Evolutionary conservation across 2,797 vertebrate genomes (phyloP).

Genomic region (Coranthus polyacanthus): DNA sequence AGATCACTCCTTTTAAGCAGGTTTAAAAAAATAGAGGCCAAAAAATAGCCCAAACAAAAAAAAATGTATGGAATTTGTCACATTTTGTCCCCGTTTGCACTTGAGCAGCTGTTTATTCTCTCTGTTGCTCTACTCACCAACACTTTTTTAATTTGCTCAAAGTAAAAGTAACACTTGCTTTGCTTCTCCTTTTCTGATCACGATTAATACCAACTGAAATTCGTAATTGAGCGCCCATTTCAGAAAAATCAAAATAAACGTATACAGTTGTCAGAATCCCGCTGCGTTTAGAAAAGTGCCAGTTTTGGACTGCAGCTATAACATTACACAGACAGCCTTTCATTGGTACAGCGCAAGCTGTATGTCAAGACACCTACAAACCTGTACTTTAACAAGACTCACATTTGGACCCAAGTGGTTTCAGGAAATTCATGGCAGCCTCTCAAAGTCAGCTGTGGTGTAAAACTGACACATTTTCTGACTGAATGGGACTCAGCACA

Average conservation of each 20-base stretch:
- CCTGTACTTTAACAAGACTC: conserved; percentile 2
- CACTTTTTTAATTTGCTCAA: too few species aligned
- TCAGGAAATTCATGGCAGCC: not conserved
- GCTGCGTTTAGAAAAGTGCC: not conserved
- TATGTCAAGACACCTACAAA: not conserved
- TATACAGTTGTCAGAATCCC: not conserved
- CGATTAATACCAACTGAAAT: too few species aligned
- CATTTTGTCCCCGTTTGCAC: too few species aligned
- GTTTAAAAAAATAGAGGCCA: too few species aligned
- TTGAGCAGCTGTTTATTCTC: too few species aligned
- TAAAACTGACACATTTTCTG: conserved; percentile 29
- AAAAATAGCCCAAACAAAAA: too few species aligned
- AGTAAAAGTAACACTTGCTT: too few species aligned
- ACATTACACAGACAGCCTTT: not conserved
- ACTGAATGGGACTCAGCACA: conserved; percentile 5
- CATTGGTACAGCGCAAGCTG: not conserved
- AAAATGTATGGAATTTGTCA: too few species aligned
- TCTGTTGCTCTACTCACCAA: too few species aligned
- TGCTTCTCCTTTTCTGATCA: too few species aligned
- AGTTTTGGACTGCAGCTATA: not conserved
- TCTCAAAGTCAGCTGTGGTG: conserved; percentile 3
- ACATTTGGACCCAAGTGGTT: conserved; percentile 7
- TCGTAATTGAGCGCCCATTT: too few species aligned
- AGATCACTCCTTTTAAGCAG: too few species aligned
- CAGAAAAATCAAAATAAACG: conserved; percentile 1